Conservation (phyloP, 2,888 invertebrate genomes). For the Conomelus anceps region DNA sequence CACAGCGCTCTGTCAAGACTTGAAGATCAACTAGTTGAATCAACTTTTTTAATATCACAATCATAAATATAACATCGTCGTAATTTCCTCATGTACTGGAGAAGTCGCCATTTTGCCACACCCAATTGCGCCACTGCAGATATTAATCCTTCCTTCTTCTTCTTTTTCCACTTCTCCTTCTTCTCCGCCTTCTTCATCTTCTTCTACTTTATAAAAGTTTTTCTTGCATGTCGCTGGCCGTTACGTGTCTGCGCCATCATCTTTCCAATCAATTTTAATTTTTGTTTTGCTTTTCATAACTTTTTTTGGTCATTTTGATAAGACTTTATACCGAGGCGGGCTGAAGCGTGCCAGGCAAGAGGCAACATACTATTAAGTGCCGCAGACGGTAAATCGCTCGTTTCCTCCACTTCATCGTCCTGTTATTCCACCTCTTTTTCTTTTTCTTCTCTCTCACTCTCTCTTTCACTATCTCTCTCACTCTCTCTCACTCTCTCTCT, state of each 20-base stretch:
- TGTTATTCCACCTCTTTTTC: not conserved
- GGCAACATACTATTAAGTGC: not conserved
- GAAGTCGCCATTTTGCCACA: not conserved
- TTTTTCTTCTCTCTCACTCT: no score
- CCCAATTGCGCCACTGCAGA: no score
- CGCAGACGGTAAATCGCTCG: not conserved
- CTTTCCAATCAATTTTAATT: not conserved
- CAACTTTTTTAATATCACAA: not conserved
- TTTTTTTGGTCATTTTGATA: not conserved
- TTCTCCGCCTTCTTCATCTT: not conserved
- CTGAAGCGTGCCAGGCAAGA: not conserved
- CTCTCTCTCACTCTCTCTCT: not conserved
- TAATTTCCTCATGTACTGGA: not conserved
- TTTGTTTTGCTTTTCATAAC: not conserved
- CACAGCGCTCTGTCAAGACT: no score
- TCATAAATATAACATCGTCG: not conserved
- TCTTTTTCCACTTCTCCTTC: not conserved
- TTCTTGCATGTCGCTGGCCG: not conserved
- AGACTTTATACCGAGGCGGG: not conserved
- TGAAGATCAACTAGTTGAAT: not conserved
- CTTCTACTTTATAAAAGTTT: not conserved
- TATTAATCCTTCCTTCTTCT: not conserved
- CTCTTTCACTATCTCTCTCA: not conserved
- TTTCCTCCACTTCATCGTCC: not conserved
- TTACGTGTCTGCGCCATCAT: not conserved